These are phyloP conservation scores for Drosophila kambysellisi DNA, from an alignment of 2,888 invertebrate genomes.

Conservation along the genomic window DNA sequence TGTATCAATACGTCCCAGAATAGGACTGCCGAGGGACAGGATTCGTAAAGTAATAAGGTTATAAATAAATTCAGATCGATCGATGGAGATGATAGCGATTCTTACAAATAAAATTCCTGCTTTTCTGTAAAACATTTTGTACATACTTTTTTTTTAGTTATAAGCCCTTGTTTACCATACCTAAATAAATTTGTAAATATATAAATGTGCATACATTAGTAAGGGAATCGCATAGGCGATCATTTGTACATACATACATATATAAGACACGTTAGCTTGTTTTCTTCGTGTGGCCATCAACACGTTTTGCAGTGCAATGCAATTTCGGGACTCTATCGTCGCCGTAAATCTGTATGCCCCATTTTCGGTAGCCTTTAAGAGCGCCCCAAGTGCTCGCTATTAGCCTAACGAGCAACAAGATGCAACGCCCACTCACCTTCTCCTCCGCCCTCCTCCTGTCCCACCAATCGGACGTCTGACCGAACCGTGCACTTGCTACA, in stretches of 20 bases:
- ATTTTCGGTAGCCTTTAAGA: neutral
- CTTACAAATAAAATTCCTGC: neutral
- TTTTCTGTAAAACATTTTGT: neutral
- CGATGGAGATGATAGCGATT: neutral
- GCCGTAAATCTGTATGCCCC: slow-evolving; percentile 46
- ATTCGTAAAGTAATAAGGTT: neutral
- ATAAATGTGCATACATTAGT: neutral
- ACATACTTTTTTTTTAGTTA: neutral
- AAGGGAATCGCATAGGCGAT: neutral
- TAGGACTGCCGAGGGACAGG: neutral
- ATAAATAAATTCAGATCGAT: neutral
- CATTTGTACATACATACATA: neutral
- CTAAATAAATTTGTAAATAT: neutral
- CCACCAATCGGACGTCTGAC: slow-evolving; percentile 32
- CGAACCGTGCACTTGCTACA: slow-evolving; percentile 45
- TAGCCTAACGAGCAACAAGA: slow-evolving; percentile 71
- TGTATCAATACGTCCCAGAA: neutral
- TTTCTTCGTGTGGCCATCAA: slow-evolving; percentile 37
- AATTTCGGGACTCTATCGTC: slow-evolving; percentile 39
- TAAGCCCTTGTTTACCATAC: neutral
- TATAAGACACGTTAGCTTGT: neutral
- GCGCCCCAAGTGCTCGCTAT: slow-evolving; percentile 52
- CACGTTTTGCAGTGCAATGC: slow-evolving; percentile 38
- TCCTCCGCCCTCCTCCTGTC: neutral
- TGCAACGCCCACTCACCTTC: slow-evolving; percentile 30